Percentiles rank a stretch among this genome's conserved stretches.
These are phyloP conservation scores for Ypsolopha scabrella DNA, from an alignment of 2,888 invertebrate genomes.

Conservation along the genomic window DNA sequence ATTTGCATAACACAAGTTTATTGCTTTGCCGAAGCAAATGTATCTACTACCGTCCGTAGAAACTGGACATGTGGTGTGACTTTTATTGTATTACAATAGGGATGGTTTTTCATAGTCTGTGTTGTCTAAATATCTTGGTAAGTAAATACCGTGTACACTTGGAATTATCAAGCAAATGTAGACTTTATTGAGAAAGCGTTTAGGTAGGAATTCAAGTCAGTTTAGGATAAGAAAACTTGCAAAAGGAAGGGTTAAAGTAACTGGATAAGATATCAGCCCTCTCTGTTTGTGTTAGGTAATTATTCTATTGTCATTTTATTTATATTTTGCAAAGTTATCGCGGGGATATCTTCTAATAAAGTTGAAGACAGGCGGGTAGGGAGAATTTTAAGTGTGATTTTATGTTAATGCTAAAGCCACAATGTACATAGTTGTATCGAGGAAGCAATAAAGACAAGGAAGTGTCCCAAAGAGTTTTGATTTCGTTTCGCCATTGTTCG, in stretches of 20 bases:
- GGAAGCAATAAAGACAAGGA: neutral
- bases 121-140: too few species aligned
- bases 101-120: too few species aligned
- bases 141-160: too few species aligned
- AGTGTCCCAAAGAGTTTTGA: slow-evolving; percentile 20
- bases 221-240: neutral
- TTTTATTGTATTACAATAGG: too few species aligned
- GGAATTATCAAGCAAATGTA: neutral
- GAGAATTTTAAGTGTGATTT: slow-evolving; percentile 61
- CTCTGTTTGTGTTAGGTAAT: slow-evolving; percentile 41
- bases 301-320: slow-evolving; percentile 64
- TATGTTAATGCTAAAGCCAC: slow-evolving; percentile 52
- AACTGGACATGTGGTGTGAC: too few species aligned
- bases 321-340: slow-evolving; percentile 58
- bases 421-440: slow-evolving; percentile 19
- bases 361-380: slow-evolving; percentile 33
- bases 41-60: neutral
- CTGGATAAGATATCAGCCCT: slow-evolving; percentile 15
- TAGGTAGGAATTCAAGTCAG: neutral
- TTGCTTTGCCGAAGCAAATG: slow-evolving; percentile 10
- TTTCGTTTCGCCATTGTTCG: slow-evolving; percentile 31
- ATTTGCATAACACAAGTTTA: slow-evolving; percentile 24
- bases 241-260: slow-evolving; percentile 6
- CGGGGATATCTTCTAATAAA: slow-evolving; percentile 57
- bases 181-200: neutral